Evolutionary conservation across 2,797 vertebrate genomes (phyloP), one percentile per base, ranked within the genome.

Genomic region (Gobio occitaniae): DNA sequence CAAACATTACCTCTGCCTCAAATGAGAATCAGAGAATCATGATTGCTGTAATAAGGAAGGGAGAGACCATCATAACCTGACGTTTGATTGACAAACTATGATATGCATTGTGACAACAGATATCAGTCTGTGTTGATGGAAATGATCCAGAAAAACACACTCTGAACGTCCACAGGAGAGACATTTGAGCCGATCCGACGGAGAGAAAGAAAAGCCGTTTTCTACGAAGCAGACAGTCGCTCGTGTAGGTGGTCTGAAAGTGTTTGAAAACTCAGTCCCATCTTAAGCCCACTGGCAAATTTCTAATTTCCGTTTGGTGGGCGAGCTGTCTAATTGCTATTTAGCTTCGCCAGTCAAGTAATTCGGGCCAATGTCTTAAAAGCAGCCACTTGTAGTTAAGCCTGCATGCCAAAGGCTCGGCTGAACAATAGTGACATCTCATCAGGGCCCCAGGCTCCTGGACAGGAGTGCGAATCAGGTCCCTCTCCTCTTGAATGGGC

Each of bases 401-500:
- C 82, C 91, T 89, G 79, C 80, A 61, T 91, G 89, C 88, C 87
- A 89, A 90, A 81, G 90, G 88, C 88, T 89, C 78, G 8, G 25
- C 92, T 92, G 92, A 95, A 91, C 71, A 90, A 92, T 91, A 89
- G 83, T 94, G 93, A 93, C 92, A 90, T 91, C 90, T 89, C 90
- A 91, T 91, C 94, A 93, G 90, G 85, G 91, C 82, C 84, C 72
- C 80, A 2, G 19, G 90, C 90, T 94, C 89, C 89, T 88, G 90
- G 90, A 88, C 90, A 91, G 88, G 90, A 91, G 0, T 82, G 87
- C 86, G 86, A 88, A 93, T 93, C 91, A 85, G 86, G 87, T 90
- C 91, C 90, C 93, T 94, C 93, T 96, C 90, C 95, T 96, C 96
- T 95, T 88, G 90, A 96, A 93, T 93, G 95, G 94, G 93, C 94